Conservation (phyloP, 1,140 invertebrate species). For the Sesamia nonagrioides region DNA sequence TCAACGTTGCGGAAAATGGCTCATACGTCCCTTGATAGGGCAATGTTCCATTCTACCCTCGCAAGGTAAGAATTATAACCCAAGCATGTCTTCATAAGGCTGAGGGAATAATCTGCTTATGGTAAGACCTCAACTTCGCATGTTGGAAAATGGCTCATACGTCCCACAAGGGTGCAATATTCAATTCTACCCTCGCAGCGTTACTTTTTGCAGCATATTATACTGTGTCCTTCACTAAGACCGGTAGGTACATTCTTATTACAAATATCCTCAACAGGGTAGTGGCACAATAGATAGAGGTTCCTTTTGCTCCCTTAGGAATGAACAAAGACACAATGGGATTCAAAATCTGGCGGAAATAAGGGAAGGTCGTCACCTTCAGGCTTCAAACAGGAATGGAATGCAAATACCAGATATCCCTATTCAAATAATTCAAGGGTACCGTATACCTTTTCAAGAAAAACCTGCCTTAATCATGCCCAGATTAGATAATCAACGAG, state of each 20-base stretch:
- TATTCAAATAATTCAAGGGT: slow-evolving; percentile 58
- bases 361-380: slow-evolving; percentile 25
- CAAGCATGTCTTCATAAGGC: too few species aligned
- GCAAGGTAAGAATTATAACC: too few species aligned
- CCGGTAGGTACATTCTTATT: background rate
- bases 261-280: background rate
- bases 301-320: background rate
- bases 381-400: slow-evolving; percentile 39
- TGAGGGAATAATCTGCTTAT: too few species aligned
- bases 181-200: slow-evolving; percentile 47
- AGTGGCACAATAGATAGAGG: background rate
- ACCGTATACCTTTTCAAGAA: slow-evolving; percentile 57
- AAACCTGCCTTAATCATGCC: slow-evolving; percentile 52
- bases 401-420: slow-evolving; percentile 52
- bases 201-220: background rate
- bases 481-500: slow-evolving; percentile 3
- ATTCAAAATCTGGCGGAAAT: background rate
- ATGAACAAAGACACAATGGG: background rate
- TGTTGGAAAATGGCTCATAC: too few species aligned
- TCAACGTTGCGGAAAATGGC: too few species aligned
- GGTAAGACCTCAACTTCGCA: too few species aligned
- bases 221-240: background rate
- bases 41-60: background rate
- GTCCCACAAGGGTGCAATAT: too few species aligned
- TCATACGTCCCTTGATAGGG: background rate